Conservation (phyloP, 2,888 invertebrate genomes). For the Petrolisthes manimaculis region DNA sequence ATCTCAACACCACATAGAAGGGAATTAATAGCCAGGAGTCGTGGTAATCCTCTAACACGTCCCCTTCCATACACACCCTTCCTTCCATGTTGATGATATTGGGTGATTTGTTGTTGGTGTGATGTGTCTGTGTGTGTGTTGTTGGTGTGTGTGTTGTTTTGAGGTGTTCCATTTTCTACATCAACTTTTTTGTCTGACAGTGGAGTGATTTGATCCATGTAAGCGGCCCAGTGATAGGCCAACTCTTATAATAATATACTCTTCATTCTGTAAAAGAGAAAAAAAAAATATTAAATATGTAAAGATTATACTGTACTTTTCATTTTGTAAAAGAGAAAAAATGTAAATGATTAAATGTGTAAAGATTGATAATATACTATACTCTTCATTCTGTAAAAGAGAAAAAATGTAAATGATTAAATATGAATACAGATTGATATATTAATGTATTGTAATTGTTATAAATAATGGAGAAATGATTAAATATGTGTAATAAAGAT, state of each 20-base stretch:
- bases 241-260: slow-evolving; percentile 9
- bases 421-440: too few relatives aligned
- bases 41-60: slow-evolving; percentile 38
- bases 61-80: neutral
- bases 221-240: slow-evolving; percentile 20
- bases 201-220: slow-evolving; percentile 38
- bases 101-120: too few relatives aligned
- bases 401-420: too few relatives aligned
- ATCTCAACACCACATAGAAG: slow-evolving; percentile 72
- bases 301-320: neutral
- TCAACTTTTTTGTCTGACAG: neutral
- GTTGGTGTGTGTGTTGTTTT: too few relatives aligned
- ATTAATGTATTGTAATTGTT: too few relatives aligned
- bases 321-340: neutral
- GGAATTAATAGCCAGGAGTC: slow-evolving; percentile 69
- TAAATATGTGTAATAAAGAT: too few relatives aligned
- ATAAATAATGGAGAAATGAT: too few relatives aligned
- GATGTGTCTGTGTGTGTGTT: too few relatives aligned
- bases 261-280: slow-evolving; percentile 38
- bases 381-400: too few relatives aligned
- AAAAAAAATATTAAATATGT: neutral
- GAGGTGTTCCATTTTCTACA: neutral
- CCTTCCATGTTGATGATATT: too few relatives aligned
- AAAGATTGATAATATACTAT: neutral
- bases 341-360: neutral